phyloP scores from a whole-genome alignment of 2,113 vertebrate genomes.

The Amphiprion ocellaris region DNA sequence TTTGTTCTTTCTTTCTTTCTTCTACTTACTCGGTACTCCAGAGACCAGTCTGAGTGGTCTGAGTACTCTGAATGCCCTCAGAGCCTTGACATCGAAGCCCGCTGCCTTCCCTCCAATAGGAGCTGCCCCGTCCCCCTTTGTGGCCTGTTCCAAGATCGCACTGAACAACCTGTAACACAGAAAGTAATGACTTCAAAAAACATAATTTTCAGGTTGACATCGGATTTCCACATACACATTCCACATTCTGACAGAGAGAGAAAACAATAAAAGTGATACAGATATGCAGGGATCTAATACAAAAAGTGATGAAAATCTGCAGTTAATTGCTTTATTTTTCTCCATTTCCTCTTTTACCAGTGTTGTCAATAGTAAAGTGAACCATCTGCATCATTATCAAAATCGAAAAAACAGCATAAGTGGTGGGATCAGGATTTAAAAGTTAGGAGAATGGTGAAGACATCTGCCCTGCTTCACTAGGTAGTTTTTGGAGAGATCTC shows the following conservation, averaged over 20 bases:
- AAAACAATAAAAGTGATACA: slow-evolving; percentile 15
- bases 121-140: slow-evolving; percentile 94
- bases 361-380: slow-evolving; percentile 1
- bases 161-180: slow-evolving; percentile 92
- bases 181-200: slow-evolving; percentile 37
- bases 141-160: slow-evolving; percentile 99
- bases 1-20: not conserved
- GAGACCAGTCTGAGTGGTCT: slow-evolving; percentile 96
- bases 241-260: not conserved
- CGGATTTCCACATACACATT: slow-evolving; percentile 8
- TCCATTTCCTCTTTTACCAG: not conserved
- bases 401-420: not conserved
- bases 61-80: slow-evolving; percentile 96
- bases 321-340: not conserved
- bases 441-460: not conserved
- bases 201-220: not conserved
- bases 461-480: slow-evolving; percentile 9
- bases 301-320: slow-evolving; percentile 6
- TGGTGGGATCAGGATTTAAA: not conserved
- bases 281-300: not conserved
- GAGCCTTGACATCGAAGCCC: slow-evolving; percentile 97
- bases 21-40: slow-evolving; percentile 97
- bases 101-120: slow-evolving; percentile 97
- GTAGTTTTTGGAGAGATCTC: slow-evolving; percentile 11
- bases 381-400: not conserved